Percentiles rank a stretch among this genome's conserved stretches.
These are phyloP conservation scores for Nautilus pompilius DNA, from an alignment of 1,140 invertebrate species.

Conservation along the genomic window DNA sequence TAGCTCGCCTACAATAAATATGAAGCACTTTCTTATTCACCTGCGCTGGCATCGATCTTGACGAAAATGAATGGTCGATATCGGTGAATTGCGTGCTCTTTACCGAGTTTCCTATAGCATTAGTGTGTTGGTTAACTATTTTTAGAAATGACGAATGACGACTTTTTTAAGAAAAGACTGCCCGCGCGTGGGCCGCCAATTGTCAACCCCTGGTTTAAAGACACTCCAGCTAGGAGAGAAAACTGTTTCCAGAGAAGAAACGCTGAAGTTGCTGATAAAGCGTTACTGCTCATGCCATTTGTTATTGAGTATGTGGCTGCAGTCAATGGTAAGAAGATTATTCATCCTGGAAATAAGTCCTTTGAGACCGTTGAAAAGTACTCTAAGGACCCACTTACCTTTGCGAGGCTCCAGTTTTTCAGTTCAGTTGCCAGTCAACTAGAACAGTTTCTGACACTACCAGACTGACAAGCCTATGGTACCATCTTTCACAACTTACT, in stretches of 20 bases:
- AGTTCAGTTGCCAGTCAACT: constrained; percentile 1
- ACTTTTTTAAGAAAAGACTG: too few species aligned
- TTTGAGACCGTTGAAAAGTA: background rate
- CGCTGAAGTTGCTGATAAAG: constrained; percentile 4
- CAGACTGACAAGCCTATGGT: constrained; percentile 13
- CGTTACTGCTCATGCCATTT: constrained; percentile 2
- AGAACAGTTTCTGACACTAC: constrained; percentile 12
- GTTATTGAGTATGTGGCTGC: constrained; percentile 5
- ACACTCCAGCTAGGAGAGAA: constrained; percentile 15
- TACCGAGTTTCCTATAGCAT: too few species aligned
- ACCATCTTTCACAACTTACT: constrained; percentile 1
- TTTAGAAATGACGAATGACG: too few species aligned
- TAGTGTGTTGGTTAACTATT: too few species aligned
- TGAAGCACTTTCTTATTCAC: too few species aligned
- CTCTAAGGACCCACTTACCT: background rate
- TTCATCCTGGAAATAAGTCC: constrained; percentile 4
- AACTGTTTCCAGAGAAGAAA: constrained; percentile 13
- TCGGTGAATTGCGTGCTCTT: too few species aligned
- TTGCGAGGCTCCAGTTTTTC: constrained; percentile 10
- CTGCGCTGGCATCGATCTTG: too few species aligned
- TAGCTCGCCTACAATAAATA: too few species aligned
- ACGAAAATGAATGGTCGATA: too few species aligned
- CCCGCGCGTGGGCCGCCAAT: too few species aligned
- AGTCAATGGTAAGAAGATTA: background rate
- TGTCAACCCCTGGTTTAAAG: too few species aligned